Base-by-base conservation (phyloP, 2,113 vertebrate genomes). In the Pteruthius melanotis region DNA sequence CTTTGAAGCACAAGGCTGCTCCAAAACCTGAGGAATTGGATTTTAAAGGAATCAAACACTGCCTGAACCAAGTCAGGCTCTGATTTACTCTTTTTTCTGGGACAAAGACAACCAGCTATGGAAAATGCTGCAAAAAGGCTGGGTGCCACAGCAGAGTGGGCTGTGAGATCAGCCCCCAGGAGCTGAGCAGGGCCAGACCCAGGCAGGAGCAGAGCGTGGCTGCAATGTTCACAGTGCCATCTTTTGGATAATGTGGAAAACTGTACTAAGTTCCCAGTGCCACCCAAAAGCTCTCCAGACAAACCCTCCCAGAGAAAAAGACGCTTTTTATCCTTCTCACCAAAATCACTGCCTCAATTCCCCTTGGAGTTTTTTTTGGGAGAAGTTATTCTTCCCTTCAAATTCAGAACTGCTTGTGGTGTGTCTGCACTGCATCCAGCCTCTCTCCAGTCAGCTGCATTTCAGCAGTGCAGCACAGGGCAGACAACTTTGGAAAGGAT, bases 221-320 rank as follows among this genome's bases (percentile, higher is more conserved):
- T 64, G 60, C 93, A 83, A 69, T 70, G 95, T 86, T 76, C 69
- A 96, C 56, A 94, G 94, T 92, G 95, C 95, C 95, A 96, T 95
- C 95, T 96, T 83, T 93, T 93, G 96, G 96, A 84, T 53, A 61
- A 63, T 54, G 10, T 37, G 72, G 45, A 92, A 90, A 94, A 93
- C 39, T 83, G 63, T 87, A 14, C 23, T 33, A 3, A 13, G 33
- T 11, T 50, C 44, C 52, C 2, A 9, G 5, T 54, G 44, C 27
- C 71, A 54, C 8, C 1, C 2, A 22, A 61, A 77, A 74, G 6
- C n/a, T 87, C 49, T 28, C 27, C 75, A 21, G 18, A 23, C 30
- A 39, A 39, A 9, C 19, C 18, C 39, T 63, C 24, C 28, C 35
- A 42, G 39, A 35, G 27, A 28, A 88, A 89, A 90, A 42, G 4